phyloP scores from a whole-genome alignment of 2,888 invertebrate species.

The Metopia argyrocephala region DNA sequence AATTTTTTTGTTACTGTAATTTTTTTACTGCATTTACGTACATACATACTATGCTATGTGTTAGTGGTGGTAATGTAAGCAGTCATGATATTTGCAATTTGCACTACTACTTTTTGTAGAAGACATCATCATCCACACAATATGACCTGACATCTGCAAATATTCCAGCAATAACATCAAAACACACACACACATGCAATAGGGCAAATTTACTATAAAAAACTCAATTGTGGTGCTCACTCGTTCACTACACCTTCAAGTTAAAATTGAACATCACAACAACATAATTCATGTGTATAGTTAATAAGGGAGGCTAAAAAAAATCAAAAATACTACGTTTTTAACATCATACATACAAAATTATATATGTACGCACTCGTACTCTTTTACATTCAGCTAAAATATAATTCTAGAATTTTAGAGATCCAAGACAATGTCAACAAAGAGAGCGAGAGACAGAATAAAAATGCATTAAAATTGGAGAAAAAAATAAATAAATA shows the following conservation, averaged over 20 bases:
- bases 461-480: slow-evolving; percentile 28
- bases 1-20: neutral
- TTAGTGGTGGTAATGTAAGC: slow-evolving; percentile 5
- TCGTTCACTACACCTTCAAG: slow-evolving; percentile 56
- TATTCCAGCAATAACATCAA: slow-evolving; percentile 51
- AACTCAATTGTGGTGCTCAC: too few species aligned
- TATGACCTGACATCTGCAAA: slow-evolving; percentile 64
- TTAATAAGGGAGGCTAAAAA: slow-evolving; percentile 56
- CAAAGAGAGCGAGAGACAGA: slow-evolving; percentile 39
- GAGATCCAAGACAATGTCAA: slow-evolving; percentile 3
- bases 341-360: too few species aligned
- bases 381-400: neutral
- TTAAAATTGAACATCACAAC: slow-evolving; percentile 40
- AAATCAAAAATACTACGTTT: slow-evolving; percentile 18
- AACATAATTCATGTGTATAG: neutral
- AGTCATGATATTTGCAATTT: slow-evolving; percentile 56
- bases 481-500: slow-evolving; percentile 31
- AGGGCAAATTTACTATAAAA: slow-evolving; percentile 13
- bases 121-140: neutral
- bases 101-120: slow-evolving; percentile 41
- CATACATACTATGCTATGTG: neutral
- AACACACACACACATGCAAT: neutral
- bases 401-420: neutral
- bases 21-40: neutral
- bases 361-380: neutral